These are phyloP conservation scores for Chionoecetes opilio DNA, from an alignment of 1,140 invertebrate species.

Conservation along the genomic window DNA sequence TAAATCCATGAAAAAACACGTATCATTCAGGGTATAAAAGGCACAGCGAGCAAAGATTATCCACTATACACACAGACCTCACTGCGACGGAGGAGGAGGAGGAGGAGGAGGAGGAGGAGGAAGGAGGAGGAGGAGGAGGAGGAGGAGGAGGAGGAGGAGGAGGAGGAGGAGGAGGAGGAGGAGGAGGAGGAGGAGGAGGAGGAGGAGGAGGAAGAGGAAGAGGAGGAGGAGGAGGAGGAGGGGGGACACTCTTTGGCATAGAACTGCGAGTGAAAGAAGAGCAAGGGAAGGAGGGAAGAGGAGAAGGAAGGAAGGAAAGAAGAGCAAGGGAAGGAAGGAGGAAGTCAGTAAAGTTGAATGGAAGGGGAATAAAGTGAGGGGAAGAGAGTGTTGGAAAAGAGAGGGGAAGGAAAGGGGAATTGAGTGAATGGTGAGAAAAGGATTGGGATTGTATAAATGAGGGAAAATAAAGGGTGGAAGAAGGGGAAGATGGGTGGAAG, in stretches of 20 bases:
- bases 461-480: background rate
- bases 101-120: background rate
- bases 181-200: background rate
- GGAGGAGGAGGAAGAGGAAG: background rate
- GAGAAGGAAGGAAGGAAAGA: background rate
- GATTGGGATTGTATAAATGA: background rate
- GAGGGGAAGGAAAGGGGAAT: background rate
- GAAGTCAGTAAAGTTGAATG: background rate
- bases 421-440: background rate
- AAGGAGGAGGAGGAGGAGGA: background rate
- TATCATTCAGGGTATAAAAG: slow-evolving; percentile 5
- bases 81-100: background rate
- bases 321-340: background rate
- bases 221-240: background rate
- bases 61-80: background rate
- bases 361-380: background rate
- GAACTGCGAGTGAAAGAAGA: background rate
- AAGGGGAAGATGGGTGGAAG: background rate
- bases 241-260: too few species aligned
- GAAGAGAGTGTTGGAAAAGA: background rate
- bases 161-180: too few species aligned
- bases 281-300: background rate
- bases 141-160: background rate
- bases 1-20: background rate
- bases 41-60: slow-evolving; percentile 7